Evolutionary conservation across 2,113 vertebrate genomes (phyloP).

Genomic region (Struthio camelus): DNA sequence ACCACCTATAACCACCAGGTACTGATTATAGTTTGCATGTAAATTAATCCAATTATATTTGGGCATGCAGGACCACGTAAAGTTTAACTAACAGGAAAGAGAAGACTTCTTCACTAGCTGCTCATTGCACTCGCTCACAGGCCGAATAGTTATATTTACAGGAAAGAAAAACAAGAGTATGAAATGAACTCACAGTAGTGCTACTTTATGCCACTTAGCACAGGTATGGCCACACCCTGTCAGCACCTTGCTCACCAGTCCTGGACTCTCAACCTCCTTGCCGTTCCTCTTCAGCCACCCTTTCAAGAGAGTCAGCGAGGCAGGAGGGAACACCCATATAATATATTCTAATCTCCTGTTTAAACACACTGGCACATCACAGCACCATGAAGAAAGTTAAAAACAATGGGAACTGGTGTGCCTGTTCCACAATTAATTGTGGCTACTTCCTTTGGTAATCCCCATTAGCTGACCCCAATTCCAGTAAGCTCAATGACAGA

Average conservation of each 20-base stretch:
- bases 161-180: not conserved
- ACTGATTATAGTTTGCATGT: not conserved
- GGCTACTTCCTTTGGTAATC: not conserved
- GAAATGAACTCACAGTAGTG: not conserved
- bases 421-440: too few species aligned
- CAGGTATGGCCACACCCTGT: accelerated
- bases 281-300: not conserved
- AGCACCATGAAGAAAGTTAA: not conserved
- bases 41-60: not conserved
- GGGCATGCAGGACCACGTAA: not conserved
- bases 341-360: not conserved
- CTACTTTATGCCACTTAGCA: not conserved
- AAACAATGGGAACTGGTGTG: not conserved
- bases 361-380: not conserved
- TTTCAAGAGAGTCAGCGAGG: not conserved
- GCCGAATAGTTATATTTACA: not conserved
- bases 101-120: not conserved
- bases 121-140: not conserved
- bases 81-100: not conserved
- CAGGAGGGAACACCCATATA: not conserved
- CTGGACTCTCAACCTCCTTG: not conserved
- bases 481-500: not conserved
- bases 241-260: not conserved
- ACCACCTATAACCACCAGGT: not conserved
- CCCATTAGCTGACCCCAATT: not conserved